A percentile compares a stretch with the other conserved stretches of the same genome.
Evolutionary conservation across 2,888 invertebrate genomes (phyloP).

Genomic region (Acanthosepion lycidas): DNA sequence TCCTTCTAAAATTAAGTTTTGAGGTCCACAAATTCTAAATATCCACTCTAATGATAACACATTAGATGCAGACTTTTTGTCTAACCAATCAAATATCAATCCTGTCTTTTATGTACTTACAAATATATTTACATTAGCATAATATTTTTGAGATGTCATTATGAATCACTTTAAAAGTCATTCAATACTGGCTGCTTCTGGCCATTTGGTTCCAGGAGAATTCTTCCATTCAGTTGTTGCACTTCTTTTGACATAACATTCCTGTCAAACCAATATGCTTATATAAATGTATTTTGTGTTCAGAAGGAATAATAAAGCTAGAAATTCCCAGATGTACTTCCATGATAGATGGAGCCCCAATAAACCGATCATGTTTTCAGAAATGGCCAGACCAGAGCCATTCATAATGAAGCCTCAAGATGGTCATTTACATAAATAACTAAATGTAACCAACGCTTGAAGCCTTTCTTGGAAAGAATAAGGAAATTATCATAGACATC

Average conservation of each 20-base stretch:
- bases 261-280: slow-evolving; percentile 22
- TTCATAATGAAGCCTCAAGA: not conserved
- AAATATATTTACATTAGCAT: not conserved
- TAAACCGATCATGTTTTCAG: too few relatives aligned
- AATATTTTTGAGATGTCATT: not conserved
- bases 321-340: not conserved
- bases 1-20: too few relatives aligned
- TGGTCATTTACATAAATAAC: not conserved
- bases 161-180: not conserved
- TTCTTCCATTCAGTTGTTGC: not conserved
- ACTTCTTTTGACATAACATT: not conserved
- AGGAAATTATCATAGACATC: not conserved
- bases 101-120: not conserved
- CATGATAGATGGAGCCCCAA: too few relatives aligned
- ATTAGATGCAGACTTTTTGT: not conserved
- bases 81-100: not conserved
- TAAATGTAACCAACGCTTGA: not conserved
- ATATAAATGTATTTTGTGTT: slow-evolving; percentile 6
- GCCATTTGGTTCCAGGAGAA: not conserved
- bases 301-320: not conserved
- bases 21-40: too few relatives aligned
- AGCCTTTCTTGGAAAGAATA: not conserved
- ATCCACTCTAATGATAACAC: not conserved
- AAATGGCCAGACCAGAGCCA: too few relatives aligned
- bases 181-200: not conserved